Evolutionary conservation across 2,797 vertebrate species (phyloP).

Genomic region (Antennarius maculatus): DNA sequence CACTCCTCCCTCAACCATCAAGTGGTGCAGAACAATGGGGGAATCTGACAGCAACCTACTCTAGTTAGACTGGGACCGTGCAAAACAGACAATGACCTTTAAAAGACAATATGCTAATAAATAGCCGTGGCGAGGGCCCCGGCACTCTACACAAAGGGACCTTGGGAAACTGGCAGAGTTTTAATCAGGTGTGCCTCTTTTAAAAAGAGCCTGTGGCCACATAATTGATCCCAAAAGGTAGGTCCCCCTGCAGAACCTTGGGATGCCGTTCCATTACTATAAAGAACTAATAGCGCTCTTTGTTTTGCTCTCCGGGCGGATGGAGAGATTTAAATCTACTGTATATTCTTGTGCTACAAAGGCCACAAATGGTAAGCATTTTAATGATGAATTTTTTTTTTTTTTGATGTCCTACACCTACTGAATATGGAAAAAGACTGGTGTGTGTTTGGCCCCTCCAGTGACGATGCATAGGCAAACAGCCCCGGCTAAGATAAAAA

Average conservation of each 20-base stretch:
- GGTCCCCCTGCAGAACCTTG: conserved; percentile 75
- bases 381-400: conserved; percentile 77
- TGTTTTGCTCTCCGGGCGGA: conserved; percentile 73
- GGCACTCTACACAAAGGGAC: conserved; percentile 79
- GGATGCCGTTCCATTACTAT: conserved; percentile 72
- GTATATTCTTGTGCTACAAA: conserved; percentile 76
- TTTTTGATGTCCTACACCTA: conserved; percentile 79
- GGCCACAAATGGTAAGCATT: conserved; percentile 81
- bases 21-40: conserved; percentile 73
- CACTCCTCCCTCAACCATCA: conserved; percentile 21
- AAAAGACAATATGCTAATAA: conserved; percentile 85
- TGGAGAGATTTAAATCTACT: conserved; percentile 76
- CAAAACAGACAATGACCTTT: conserved; percentile 83
- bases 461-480: conserved; percentile 79
- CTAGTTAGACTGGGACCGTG: conserved; percentile 76
- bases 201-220: conserved; percentile 80
- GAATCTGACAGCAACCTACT: conserved; percentile 68
- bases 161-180: conserved; percentile 76
- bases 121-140: conserved; percentile 75
- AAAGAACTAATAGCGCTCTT: conserved; percentile 78
- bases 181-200: conserved; percentile 81
- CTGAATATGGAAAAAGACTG: conserved; percentile 75
- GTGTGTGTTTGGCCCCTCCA: conserved; percentile 82
- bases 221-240: conserved; percentile 87
- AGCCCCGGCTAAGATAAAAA: conserved; percentile 72